These are phyloP conservation scores for Podarcis lilfordi DNA, from an alignment of 2,797 vertebrate genomes.

Conservation along the genomic window DNA sequence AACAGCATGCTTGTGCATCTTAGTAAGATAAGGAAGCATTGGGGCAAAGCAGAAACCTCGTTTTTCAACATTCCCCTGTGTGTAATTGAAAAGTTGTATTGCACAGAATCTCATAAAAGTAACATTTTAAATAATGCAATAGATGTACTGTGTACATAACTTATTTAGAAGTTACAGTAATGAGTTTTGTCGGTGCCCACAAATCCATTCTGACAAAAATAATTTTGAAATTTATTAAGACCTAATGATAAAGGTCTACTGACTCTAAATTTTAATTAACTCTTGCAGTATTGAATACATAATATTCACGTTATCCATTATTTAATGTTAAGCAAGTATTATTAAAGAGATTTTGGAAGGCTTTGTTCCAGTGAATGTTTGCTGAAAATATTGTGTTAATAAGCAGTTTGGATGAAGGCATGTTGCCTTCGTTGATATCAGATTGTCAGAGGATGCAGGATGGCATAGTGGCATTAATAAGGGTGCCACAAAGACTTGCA, in stretches of 20 bases:
- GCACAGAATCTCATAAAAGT: conserved; percentile 2
- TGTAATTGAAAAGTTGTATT: conserved; percentile 35
- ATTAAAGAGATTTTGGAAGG: not conserved
- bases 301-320: not conserved
- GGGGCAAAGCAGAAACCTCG: not conserved
- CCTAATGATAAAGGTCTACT: conserved; percentile 25
- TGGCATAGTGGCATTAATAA: not conserved
- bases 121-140: not conserved
- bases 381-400: not conserved
- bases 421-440: not conserved
- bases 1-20: not conserved
- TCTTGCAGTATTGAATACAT: not conserved
- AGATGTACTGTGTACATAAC: not conserved
- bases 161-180: not conserved
- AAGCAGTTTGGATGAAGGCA: not conserved
- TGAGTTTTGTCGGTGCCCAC: conserved; percentile 8
- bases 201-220: conserved; percentile 32
- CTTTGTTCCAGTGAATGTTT: not conserved
- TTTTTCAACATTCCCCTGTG: conserved; percentile 31
- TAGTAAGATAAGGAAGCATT: not conserved
- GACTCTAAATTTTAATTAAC: conserved; percentile 11
- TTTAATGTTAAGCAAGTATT: conserved; percentile 7
- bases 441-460: not conserved
- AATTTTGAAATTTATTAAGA: not conserved
- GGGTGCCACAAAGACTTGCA: not conserved